A percentile compares a stretch with the other conserved stretches of the same genome.
Evolutionary conservation across 1,140 invertebrate species (phyloP).

Genomic region (Ladona fulva): DNA sequence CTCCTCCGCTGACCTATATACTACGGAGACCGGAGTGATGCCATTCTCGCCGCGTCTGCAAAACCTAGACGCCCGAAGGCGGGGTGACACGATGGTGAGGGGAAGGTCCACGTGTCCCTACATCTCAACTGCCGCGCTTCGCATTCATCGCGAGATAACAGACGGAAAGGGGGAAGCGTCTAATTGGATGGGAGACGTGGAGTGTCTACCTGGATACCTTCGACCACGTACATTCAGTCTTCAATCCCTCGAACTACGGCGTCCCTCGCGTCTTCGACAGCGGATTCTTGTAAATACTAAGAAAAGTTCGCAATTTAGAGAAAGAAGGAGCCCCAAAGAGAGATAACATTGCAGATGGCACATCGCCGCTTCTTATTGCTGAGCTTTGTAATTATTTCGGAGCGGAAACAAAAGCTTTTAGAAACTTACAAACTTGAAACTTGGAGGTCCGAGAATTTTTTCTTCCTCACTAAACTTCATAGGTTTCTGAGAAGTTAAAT

Average conservation of each 20-base stretch:
- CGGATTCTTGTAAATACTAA: no score
- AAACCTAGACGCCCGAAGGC: background rate
- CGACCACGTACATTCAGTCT: background rate
- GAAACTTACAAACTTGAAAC: no score
- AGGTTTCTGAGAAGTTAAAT: no score
- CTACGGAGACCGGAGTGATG: background rate
- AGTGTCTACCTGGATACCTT: background rate
- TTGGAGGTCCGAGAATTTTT: no score
- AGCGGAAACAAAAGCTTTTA: no score
- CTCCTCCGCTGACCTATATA: background rate
- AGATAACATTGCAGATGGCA: no score
- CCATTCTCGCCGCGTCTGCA: background rate
- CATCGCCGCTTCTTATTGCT: no score
- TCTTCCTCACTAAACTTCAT: no score
- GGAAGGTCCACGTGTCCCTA: background rate
- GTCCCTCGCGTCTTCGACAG: background rate
- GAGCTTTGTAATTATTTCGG: no score
- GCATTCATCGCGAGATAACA: background rate
- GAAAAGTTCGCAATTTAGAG: no score
- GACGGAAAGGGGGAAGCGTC: background rate
- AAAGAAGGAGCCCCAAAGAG: no score
- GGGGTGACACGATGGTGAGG: background rate
- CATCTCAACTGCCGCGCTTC: background rate
- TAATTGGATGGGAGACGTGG: background rate
- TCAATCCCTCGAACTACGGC: background rate